Percentiles rank a stretch among this genome's conserved stretches.
phyloP scores from a whole-genome alignment of 1,140 invertebrate species.

The Euura lappo region DNA sequence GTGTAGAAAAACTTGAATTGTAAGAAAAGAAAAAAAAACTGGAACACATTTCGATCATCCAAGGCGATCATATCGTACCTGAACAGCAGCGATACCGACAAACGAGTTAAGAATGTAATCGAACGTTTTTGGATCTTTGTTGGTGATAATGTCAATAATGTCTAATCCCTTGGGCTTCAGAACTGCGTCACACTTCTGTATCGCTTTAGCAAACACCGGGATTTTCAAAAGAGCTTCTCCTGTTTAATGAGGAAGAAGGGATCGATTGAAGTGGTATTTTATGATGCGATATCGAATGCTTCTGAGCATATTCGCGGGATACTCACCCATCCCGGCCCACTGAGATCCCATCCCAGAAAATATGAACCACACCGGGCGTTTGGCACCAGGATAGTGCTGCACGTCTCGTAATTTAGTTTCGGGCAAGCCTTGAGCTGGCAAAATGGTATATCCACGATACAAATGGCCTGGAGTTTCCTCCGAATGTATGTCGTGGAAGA shows the following conservation, averaged over 20 bases:
- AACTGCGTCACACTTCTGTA: slow-evolving; percentile 73
- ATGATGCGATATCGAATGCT: too few relatives aligned
- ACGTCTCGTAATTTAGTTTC: slow-evolving; percentile 57
- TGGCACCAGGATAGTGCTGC: slow-evolving; percentile 66
- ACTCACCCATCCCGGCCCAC: slow-evolving; percentile 83
- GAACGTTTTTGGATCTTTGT: slow-evolving; percentile 74
- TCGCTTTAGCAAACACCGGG: slow-evolving; percentile 67
- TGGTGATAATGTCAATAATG: slow-evolving; percentile 80
- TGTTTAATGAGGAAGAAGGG: slow-evolving; percentile 10
- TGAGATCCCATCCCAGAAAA: slow-evolving; percentile 93
- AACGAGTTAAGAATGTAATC: slow-evolving; percentile 88
- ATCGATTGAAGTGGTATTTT: neutral
- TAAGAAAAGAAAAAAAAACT: neutral
- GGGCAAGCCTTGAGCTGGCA: slow-evolving; percentile 48
- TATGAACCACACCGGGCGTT: slow-evolving; percentile 82
- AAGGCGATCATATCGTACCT: slow-evolving; percentile 59
- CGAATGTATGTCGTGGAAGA: slow-evolving; percentile 61
- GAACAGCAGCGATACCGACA: slow-evolving; percentile 86
- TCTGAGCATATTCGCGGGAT: slow-evolving; percentile 30
- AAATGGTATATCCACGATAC: slow-evolving; percentile 65
- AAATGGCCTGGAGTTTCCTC: slow-evolving; percentile 67
- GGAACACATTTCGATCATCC: neutral
- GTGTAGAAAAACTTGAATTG: neutral
- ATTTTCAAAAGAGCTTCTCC: slow-evolving; percentile 65
- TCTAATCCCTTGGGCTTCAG: slow-evolving; percentile 79